Evolutionary conservation across 2,888 invertebrate genomes (phyloP), one percentile per base, ranked within the genome.

Genomic region (Trissolcus japonicus): DNA sequence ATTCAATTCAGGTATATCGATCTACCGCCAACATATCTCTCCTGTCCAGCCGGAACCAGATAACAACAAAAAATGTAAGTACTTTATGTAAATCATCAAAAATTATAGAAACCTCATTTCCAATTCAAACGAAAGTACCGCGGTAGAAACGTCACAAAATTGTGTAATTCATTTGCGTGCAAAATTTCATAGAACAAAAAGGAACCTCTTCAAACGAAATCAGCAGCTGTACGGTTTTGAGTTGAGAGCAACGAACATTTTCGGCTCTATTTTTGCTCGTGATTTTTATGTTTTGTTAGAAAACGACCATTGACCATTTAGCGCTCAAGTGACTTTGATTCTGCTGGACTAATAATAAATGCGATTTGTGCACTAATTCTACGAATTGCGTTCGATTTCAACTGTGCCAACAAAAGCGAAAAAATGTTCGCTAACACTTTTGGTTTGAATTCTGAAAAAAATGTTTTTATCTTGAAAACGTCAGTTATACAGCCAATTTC

Each of bases 341-440:
- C 29, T 46, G 51, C 14, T 14, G 17, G 46, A 48, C 62, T 56
- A 67, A 74, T 74, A 74, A 74, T 57, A 74, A 74, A 74, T 67
- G 67, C 67, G 66, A 67, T 67, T 74, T 74, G n/a, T 50, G 14
- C 51, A 21, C 57, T 74, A 67, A 74, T 65, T 72, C 65, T 65
- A 72, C 65, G 67, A 74, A 67, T 67, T 54, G 66, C 54, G 54
- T 61, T 55, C 66, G 46, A 56, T 73, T 66, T 66, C 41, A 73
- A 40, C 21, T 11, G 14, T 25, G 17, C 50, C 14, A 21, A 41
- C 19, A 3, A 48, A 48, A 9, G 16, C 13, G 17, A 73, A 73
- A 67, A 73, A 66, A 66, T 73, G 61, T 73, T 73, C 66, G 56
- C 66, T 61, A 61, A 56, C 50, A 56, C 50, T 66, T 35, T n/a